phyloP scores from a whole-genome alignment of 2,888 invertebrate genomes.

The Eurois occulta region DNA sequence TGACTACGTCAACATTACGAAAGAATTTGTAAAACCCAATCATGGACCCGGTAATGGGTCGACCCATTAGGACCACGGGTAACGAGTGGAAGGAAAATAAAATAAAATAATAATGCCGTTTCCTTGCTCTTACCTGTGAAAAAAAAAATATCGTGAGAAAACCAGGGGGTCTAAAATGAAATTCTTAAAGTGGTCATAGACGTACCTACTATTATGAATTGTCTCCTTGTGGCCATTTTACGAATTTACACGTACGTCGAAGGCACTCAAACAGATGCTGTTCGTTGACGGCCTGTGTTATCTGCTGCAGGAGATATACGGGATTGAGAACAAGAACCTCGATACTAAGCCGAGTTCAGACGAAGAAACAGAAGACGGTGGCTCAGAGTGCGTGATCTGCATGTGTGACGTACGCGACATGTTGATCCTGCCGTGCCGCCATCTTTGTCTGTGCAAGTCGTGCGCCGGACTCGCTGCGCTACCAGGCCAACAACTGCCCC shows the following conservation, averaged over 20 bases:
- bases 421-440: slow-evolving; percentile 99
- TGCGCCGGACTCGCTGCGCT: slow-evolving; percentile 99
- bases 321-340: slow-evolving; percentile 99
- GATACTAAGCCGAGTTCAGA: slow-evolving; percentile 93
- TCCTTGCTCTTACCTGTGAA: too few relatives aligned
- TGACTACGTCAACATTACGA: too few relatives aligned
- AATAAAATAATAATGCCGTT: too few relatives aligned
- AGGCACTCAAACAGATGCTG: slow-evolving; percentile 99
- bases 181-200: too few relatives aligned
- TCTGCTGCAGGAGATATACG: slow-evolving; percentile 99
- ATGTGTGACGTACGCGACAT: slow-evolving; percentile 99
- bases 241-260: slow-evolving; percentile 95
- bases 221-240: too few relatives aligned
- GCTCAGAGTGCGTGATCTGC: slow-evolving; percentile 99
- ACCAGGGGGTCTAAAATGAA: too few relatives aligned
- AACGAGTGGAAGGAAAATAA: too few relatives aligned
- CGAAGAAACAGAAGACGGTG: slow-evolving; percentile 97
- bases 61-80: too few relatives aligned
- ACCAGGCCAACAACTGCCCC: slow-evolving; percentile 99
- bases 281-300: slow-evolving; percentile 99
- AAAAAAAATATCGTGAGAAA: too few relatives aligned
- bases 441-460: slow-evolving; percentile 98
- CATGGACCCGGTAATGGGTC: too few relatives aligned
- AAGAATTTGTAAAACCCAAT: too few relatives aligned
- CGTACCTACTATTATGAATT: too few relatives aligned